Base-by-base conservation (phyloP, 2,888 invertebrate species). In the Camponotus fellah region DNA sequence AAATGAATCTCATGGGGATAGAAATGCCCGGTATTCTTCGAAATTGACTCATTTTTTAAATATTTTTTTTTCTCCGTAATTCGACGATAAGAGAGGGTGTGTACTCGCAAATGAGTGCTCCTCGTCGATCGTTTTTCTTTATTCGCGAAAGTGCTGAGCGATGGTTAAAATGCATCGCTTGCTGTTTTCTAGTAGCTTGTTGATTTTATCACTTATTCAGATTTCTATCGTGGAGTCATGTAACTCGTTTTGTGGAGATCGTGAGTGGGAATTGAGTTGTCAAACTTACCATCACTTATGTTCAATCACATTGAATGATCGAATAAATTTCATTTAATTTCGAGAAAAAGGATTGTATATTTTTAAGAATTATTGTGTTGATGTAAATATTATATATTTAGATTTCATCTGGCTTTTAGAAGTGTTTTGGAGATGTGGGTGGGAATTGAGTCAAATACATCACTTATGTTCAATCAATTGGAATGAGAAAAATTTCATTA, bases 141-240 rank as follows among this genome's bases (percentile, higher is more conserved):
- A 49, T 72, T 32, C 60, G 40, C 5, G 43, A 26, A 80, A 60
- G 49, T 80, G 71, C 72, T 60, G 79, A 80, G n/a, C 37, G 37
- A 46, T 21, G 26, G 26, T 72, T 34, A 49, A 72, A 80, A 62
- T 49, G 60, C 79, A 72, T 62, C 37, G 72, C 12, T 80, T 37
- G 79, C 60, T 49, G n/a, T 80, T 80, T 72, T 80, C 58, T 80
- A 72, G 17, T 72, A 72, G 71, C 37, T 80, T 43, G 43, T 79
- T 71, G 60, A 46, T 26, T 71, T 4, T 34, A 71, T 37, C 79
- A 26, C 62, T 72, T 72, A 80, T 72, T 72, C 26, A 37, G 21
- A 60, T 72, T 53, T 80, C 72, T 72, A 60, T 72, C 60, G 26
- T 21, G 21, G 46, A 62, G 71, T 80, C 62, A 80, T 72, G n/a